Conservation (phyloP, 1,140 invertebrate species). For the Fopius arisanus region DNA sequence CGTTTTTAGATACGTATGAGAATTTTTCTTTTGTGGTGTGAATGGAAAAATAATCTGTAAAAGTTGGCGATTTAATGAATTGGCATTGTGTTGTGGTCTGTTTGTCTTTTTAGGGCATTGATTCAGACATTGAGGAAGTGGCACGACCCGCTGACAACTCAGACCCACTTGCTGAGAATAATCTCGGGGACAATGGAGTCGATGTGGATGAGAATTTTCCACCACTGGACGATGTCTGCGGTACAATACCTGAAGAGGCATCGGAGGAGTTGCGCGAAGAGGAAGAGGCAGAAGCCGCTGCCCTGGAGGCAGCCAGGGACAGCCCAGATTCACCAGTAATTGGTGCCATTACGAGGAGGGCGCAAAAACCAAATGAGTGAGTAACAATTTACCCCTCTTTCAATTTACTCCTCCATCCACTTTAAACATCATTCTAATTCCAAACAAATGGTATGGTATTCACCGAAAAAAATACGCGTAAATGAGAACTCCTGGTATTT, state of each 20-base stretch:
- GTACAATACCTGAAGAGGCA: conserved; percentile 60
- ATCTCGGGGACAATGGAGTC: conserved; percentile 51
- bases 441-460: no score
- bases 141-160: conserved; percentile 63
- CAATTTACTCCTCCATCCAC: conserved; percentile 3
- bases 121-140: conserved; percentile 87
- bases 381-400: conserved; percentile 4
- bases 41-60: no score
- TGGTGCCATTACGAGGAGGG: conserved; percentile 8
- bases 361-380: conserved; percentile 17
- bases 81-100: neutral
- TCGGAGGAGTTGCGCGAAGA: conserved; percentile 60
- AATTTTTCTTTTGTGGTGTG: no score
- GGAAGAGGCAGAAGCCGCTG: conserved; percentile 50
- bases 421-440: neutral
- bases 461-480: no score
- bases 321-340: conserved; percentile 16
- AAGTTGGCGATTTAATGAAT: neutral
- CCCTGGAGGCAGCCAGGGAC: conserved; percentile 33
- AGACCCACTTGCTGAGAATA: conserved; percentile 53
- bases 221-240: conserved; percentile 56
- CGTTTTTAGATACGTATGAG: no score
- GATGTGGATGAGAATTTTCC: conserved; percentile 45
- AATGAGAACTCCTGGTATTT: no score
- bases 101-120: conserved; percentile 71